Base-by-base conservation (phyloP, 2,113 vertebrate genomes). In the Salvator merianae region DNA sequence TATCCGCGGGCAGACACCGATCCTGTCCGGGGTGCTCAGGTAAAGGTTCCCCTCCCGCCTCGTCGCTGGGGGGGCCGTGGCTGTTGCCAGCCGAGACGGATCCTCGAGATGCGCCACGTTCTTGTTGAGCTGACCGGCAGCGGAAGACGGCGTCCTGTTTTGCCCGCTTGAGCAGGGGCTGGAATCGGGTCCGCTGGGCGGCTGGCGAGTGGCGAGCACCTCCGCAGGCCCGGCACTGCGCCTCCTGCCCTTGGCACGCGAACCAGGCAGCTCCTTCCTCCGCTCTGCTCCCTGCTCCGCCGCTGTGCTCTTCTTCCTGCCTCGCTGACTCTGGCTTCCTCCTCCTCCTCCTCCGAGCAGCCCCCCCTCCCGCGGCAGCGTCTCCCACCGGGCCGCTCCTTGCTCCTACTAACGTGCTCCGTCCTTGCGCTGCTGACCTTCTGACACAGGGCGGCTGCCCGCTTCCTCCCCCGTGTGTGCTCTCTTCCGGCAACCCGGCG, bases 1-100 rank as follows among this genome's bases (percentile, higher is more conserved):
- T 99, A 98, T 91, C 98, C 98, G 0, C 94, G 98, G 32, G 95
- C 97, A 0, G 98, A 99, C 84, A 97, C 96, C 22, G 97, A 98
- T 77, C 96, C 96, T 0, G 92, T 95, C 81, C 94, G 97, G 81
- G 97, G 95, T 24, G 91, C 96, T 47, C 98, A 98, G 97, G 98
- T 99, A 95, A 92, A 62, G 38, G 2, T 22, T 34, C 20, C n/a
- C 81, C 62, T 24, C 47, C 36, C 9, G 16, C 16, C 53, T 55
- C 14, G 53, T 12, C 0, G 26, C 55, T 47, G 26, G 38, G 38
- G 65, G 59, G 7, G 16, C 43, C 24, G 18, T 59, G 10, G 50
- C 28, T 24, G 20, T 30, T 38, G 38, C 28, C 53, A 32, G 55
- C 55, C 36, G 7, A 22, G 63, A 78, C 14, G 1, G 4, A 32